Evolutionary conservation across 23 tunicate genomes (phyloP), one percentile per base, ranked within the genome.

Genomic region (Pegea sp.): DNA sequence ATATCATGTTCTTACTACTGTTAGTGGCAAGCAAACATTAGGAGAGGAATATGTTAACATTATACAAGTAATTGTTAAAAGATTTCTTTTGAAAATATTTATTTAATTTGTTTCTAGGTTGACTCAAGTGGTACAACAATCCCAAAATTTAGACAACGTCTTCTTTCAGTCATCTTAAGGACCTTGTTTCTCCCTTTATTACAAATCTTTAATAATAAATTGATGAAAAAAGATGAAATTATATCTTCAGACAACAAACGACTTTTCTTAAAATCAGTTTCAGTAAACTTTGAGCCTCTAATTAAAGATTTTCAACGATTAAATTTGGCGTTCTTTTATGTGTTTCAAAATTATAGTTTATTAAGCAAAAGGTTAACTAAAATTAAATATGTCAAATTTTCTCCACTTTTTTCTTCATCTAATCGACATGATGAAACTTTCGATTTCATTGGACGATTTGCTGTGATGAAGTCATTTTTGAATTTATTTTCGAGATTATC

Each of bases 1-100:
- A 38, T 38, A 38, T 16, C 46, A 38, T 16, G 11, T 16, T 38
- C 11, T 38, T 38, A 38, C 46, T 38, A 8, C 46, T 8, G 11
- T 38, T 11, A 38, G 46, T 16, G 46, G 46, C 13, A 8, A 8
- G 16, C 46, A 38, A 38, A 38, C 46, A 38, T 16, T 38, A 11
- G 46, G 46, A 8, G 46, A 38, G 16, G 46, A 38, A 38, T 38
- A 38, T 38, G 46, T 38, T 38, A 38, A 38, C 16, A 38, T 38
- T 16, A 38, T 38, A 8, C 46, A 38, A 16, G 46, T 38, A 16
- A 38, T 11, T n/a, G n/a, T n/a, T n/a, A n/a, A n/a, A n/a, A n/a
- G n/a, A n/a, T n/a, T n/a, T 8, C 46, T 8, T 11, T 38, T 38
- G 46, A 38, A 8, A 8, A 38, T 38, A 38, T 8, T 8, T 38